Evolutionary conservation across 2,797 vertebrate genomes (phyloP).

Genomic region (Microhierax caerulescens): DNA sequence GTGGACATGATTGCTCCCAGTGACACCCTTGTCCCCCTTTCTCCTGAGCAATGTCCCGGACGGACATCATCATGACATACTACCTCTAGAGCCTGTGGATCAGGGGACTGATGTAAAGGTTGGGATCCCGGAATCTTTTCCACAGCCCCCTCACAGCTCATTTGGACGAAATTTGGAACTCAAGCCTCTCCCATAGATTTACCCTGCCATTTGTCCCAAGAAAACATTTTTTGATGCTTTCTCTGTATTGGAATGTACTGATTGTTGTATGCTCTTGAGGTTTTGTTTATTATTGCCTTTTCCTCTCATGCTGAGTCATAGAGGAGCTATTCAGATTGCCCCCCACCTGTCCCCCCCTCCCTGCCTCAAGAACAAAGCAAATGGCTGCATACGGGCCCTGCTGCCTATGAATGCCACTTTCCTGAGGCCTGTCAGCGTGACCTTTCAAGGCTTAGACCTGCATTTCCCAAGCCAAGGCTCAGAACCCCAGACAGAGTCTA

Average conservation of each 20-base stretch:
- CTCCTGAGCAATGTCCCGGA: background rate
- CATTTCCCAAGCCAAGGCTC: background rate
- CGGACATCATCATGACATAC: background rate
- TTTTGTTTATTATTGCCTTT: background rate
- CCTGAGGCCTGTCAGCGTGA: background rate
- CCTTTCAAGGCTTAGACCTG: slow-evolving; percentile 9
- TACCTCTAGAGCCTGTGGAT: background rate
- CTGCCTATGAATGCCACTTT: slow-evolving; percentile 1
- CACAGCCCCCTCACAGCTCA: background rate
- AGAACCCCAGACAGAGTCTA: background rate
- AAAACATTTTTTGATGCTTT: background rate
- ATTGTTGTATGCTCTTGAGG: background rate
- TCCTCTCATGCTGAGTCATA: background rate
- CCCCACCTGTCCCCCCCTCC: background rate
- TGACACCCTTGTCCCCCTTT: background rate
- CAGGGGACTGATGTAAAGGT: background rate
- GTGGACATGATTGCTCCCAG: background rate
- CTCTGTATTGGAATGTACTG: background rate
- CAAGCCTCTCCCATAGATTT: background rate
- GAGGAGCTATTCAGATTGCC: background rate
- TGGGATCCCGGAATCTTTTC: background rate
- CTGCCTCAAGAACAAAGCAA: background rate
- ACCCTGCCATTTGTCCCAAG: background rate
- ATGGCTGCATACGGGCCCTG: background rate
- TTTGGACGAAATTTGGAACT: background rate